A percentile compares a stretch with the other conserved stretches of the same genome.
These are phyloP conservation scores for Aphidoletes aphidimyza DNA, from an alignment of 2,888 invertebrate genomes.

Conservation along the genomic window DNA sequence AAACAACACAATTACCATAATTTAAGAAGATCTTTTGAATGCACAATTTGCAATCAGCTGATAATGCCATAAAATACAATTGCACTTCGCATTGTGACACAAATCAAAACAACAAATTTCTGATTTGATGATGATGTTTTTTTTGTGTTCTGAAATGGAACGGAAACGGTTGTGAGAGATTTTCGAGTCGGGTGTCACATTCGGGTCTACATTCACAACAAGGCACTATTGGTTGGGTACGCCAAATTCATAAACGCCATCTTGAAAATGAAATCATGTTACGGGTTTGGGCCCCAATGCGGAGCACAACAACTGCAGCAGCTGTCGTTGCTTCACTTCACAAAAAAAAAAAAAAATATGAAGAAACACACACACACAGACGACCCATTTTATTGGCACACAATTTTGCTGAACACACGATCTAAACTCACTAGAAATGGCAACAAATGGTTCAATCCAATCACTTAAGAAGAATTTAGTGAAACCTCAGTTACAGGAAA, in stretches of 20 bases:
- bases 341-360: not conserved
- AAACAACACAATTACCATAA: not conserved
- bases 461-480: slow-evolving; percentile 11
- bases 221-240: slow-evolving; percentile 55
- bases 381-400: slow-evolving; percentile 33
- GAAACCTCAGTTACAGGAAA: not conserved
- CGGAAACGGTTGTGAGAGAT: not conserved
- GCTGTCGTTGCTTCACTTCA: slow-evolving; percentile 54
- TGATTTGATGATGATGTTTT: not conserved
- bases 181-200: slow-evolving; percentile 27
- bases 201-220: slow-evolving; percentile 47
- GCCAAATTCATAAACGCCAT: slow-evolving; percentile 57
- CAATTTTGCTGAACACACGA: slow-evolving; percentile 36
- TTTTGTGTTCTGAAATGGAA: not conserved
- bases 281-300: slow-evolving; percentile 57
- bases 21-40: not conserved
- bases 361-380: slow-evolving; percentile 27
- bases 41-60: slow-evolving; percentile 29
- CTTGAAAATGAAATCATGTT: slow-evolving; percentile 57
- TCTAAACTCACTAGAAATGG: slow-evolving; percentile 32
- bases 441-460: slow-evolving; percentile 30
- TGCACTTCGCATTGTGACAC: not conserved
- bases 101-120: not conserved
- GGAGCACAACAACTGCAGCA: slow-evolving; percentile 56
- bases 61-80: slow-evolving; percentile 14